A percentile compares a stretch with the other conserved stretches of the same genome.
Evolutionary conservation across 2,888 invertebrate genomes (phyloP).

Genomic region (Proisotoma minuta): DNA sequence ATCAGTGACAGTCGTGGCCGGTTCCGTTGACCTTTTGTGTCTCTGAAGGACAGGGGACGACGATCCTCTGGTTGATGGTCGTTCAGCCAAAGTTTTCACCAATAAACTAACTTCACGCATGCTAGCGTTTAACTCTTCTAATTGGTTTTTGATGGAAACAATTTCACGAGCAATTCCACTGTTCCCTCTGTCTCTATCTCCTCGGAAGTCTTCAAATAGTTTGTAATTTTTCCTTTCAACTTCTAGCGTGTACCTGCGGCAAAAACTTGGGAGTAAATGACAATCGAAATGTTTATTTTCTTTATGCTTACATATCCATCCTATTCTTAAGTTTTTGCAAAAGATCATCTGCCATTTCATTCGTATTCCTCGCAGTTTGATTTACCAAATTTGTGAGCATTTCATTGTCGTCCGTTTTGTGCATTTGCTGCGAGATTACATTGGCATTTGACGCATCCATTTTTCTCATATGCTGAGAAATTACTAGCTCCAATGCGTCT

Average conservation of each 20-base stretch:
- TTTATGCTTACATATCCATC: constrained; percentile 42
- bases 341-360: constrained; percentile 45
- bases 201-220: constrained; percentile 40
- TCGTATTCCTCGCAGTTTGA: constrained; percentile 17
- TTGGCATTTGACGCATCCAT: constrained; percentile 38
- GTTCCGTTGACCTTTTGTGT: constrained; percentile 32
- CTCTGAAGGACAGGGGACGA: constrained; percentile 20
- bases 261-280: too few relatives aligned
- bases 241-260: constrained; percentile 39
- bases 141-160: constrained; percentile 37
- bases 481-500: constrained; percentile 47
- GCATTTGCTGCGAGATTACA: constrained; percentile 36
- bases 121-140: constrained; percentile 44
- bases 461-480: constrained; percentile 41
- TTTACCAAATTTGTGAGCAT: constrained; percentile 9
- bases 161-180: constrained; percentile 39
- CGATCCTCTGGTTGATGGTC: constrained; percentile 33
- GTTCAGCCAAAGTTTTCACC: constrained; percentile 42
- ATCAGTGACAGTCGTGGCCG: constrained; percentile 41
- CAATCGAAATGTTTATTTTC: background rate
- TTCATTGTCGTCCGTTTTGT: constrained; percentile 17
- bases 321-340: constrained; percentile 42
- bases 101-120: constrained; percentile 37
- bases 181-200: constrained; percentile 34
- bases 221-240: constrained; percentile 40